These are phyloP conservation scores for Passer domesticus DNA, from an alignment of 2,113 vertebrate genomes.

Conservation along the genomic window DNA sequence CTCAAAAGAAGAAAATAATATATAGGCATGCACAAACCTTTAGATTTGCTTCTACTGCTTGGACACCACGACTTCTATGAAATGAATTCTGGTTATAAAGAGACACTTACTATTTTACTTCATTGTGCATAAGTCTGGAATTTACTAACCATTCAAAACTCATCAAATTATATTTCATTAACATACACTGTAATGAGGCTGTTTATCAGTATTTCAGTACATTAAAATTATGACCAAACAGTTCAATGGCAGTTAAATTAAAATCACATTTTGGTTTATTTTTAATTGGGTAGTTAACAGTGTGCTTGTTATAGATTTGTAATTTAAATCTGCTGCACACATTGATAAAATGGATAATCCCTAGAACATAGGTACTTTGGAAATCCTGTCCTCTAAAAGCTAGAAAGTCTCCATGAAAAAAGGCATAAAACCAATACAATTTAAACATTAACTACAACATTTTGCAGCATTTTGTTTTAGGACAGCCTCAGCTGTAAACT, in stretches of 20 bases:
- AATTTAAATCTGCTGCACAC: background rate
- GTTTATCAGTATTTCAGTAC: background rate
- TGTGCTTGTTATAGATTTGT: background rate
- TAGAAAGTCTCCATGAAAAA: background rate
- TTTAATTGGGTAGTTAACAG: background rate
- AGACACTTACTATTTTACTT: constrained; percentile 42
- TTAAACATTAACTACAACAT: background rate
- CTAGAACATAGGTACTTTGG: background rate
- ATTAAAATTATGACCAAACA: background rate
- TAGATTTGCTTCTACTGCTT: constrained; percentile 57
- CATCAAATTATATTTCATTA: background rate
- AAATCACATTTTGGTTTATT: background rate
- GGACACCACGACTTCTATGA: constrained; percentile 49
- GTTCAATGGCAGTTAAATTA: background rate
- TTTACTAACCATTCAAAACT: background rate
- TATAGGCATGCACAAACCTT: constrained; percentile 57
- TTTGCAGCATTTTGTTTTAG: background rate
- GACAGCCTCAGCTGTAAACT: constrained; percentile 1
- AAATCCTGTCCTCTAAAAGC: background rate
- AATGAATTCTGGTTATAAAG: constrained; percentile 58
- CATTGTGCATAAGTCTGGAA: background rate
- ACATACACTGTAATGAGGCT: background rate
- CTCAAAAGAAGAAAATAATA: background rate
- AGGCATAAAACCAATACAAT: background rate
- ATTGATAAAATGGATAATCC: background rate